Conservation (phyloP, 2,113 vertebrate species). For the Danionella cerebrum region DNA sequence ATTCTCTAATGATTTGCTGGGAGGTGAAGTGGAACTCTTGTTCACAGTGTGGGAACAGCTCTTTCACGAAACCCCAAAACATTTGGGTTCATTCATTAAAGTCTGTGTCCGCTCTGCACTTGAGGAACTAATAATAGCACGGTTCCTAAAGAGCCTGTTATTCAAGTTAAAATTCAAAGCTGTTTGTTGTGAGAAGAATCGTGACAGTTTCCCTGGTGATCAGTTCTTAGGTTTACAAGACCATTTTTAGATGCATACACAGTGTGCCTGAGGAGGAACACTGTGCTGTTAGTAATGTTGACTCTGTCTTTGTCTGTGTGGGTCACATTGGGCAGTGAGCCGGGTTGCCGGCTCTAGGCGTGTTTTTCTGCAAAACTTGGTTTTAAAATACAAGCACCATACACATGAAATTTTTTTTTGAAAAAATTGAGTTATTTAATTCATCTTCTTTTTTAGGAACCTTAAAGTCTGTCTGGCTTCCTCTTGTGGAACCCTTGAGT, state of each 20-base stretch:
- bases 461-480: too few species aligned
- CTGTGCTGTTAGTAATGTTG: slow-evolving; percentile 12
- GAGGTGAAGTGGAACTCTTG: neutral
- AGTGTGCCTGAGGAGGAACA: slow-evolving; percentile 1
- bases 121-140: neutral
- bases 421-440: neutral
- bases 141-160: slow-evolving; percentile 7
- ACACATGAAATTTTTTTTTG: neutral
- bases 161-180: slow-evolving; percentile 22
- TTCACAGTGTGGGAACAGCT: slow-evolving; percentile 6
- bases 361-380: slow-evolving; percentile 1
- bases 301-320: slow-evolving; percentile 14
- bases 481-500: too few species aligned
- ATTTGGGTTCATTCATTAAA: slow-evolving; percentile 18
- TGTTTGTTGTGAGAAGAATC: neutral
- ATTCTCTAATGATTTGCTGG: neutral
- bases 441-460: too few species aligned
- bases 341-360: neutral
- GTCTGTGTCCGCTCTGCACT: neutral
- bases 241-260: slow-evolving; percentile 13
- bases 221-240: neutral
- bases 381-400: neutral
- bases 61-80: neutral
- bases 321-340: slow-evolving; percentile 12
- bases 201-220: slow-evolving; percentile 18